These are phyloP conservation scores for Platygyra sinensis DNA, from an alignment of 64 coral and sea anemone species.

Conservation along the genomic window DNA sequence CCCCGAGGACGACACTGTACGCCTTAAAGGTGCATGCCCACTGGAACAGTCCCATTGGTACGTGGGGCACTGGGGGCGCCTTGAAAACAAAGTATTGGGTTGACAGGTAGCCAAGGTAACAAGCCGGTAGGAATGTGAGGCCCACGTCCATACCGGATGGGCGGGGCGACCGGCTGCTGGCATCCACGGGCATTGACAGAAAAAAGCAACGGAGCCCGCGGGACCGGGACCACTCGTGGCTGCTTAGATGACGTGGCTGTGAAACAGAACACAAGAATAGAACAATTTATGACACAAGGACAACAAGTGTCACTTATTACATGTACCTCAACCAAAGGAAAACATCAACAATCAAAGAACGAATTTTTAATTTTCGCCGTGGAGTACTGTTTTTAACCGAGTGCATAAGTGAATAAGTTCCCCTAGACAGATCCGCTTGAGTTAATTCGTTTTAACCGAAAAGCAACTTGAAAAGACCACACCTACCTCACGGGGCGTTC, in stretches of 20 bases:
- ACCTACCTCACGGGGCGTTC: constrained; percentile 74
- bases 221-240: constrained; percentile 89
- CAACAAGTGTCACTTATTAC: not conserved
- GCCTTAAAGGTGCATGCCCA: constrained; percentile 19
- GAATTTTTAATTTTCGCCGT: too few species aligned
- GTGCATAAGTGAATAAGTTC: too few species aligned
- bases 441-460: not conserved
- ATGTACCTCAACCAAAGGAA: too few species aligned
- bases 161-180: constrained; percentile 78
- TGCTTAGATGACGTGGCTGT: constrained; percentile 72
- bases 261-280: not conserved
- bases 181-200: constrained; percentile 95
- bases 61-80: not conserved
- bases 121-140: constrained; percentile 77
- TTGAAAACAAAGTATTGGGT: not conserved
- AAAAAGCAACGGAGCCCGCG: constrained; percentile 90
- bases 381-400: too few species aligned
- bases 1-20: constrained; percentile 58
- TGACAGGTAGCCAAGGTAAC: constrained; percentile 89
- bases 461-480: not conserved
- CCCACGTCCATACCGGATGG: constrained; percentile 91
- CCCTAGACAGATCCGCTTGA: not conserved
- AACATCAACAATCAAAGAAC: too few species aligned
- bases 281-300: not conserved
- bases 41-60: not conserved